phyloP scores from a whole-genome alignment of 1,140 invertebrate genomes.

The Amyelois transitella region DNA sequence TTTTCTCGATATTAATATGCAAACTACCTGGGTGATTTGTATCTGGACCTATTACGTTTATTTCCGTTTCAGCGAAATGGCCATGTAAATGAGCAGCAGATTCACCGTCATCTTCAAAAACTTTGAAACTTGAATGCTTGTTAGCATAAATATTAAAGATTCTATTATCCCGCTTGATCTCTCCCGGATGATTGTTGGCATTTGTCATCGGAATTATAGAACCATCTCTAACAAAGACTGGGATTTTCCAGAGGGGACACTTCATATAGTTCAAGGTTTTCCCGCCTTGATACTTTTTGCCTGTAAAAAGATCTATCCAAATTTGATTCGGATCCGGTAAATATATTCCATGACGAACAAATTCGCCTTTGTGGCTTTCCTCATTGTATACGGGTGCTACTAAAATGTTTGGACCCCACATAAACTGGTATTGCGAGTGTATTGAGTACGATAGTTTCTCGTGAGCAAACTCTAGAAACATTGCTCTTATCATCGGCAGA shows the following conservation, averaged over 20 bases:
- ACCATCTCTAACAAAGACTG: slow-evolving; percentile 62
- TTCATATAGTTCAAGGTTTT: slow-evolving; percentile 50
- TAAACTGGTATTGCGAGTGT: slow-evolving; percentile 58
- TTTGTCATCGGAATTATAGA: slow-evolving; percentile 55
- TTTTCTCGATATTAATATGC: slow-evolving; percentile 41
- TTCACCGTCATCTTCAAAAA: slow-evolving; percentile 65
- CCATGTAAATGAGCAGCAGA: slow-evolving; percentile 38
- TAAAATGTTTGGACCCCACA: slow-evolving; percentile 62
- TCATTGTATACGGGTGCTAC: slow-evolving; percentile 55
- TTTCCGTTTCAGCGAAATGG: slow-evolving; percentile 36
- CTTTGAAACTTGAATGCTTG: slow-evolving; percentile 28
- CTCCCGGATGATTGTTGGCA: slow-evolving; percentile 51
- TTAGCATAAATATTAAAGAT: slow-evolving; percentile 53
- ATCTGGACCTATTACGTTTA: slow-evolving; percentile 27
- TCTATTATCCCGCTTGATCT: slow-evolving; percentile 47
- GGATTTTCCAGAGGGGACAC: slow-evolving; percentile 59
- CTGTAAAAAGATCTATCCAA: slow-evolving; percentile 62
- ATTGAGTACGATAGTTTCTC: slow-evolving; percentile 40
- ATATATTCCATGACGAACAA: slow-evolving; percentile 43
- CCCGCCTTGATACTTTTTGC: slow-evolving; percentile 54
- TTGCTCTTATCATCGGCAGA: slow-evolving; percentile 61
- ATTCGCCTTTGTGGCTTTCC: slow-evolving; percentile 15
- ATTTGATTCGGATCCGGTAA: slow-evolving; percentile 51
- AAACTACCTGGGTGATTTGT: slow-evolving; percentile 36
- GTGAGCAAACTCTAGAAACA: slow-evolving; percentile 57